A percentile compares a stretch with the other conserved stretches of the same genome.
Conservation (phyloP, 2,797 vertebrate species). For the Poeciliopsis infans region DNA sequence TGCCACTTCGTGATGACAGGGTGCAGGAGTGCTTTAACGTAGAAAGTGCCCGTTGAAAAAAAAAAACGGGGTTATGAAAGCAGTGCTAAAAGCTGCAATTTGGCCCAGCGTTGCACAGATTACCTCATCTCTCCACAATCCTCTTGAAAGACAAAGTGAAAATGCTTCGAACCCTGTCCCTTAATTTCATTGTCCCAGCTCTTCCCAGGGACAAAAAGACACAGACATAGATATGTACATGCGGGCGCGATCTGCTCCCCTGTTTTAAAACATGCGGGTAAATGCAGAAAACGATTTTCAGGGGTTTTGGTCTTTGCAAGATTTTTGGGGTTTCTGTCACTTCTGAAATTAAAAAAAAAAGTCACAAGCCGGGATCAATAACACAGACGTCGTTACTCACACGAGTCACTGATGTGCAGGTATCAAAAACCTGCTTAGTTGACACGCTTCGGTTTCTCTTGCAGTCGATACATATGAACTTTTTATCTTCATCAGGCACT, state of each 20-base stretch:
- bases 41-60: conserved; percentile 38
- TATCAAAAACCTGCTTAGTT: conserved; percentile 23
- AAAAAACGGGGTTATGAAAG: conserved; percentile 51
- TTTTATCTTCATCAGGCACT: background rate
- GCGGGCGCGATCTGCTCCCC: background rate
- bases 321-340: conserved; percentile 18
- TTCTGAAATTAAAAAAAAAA: conserved; percentile 36
- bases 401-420: conserved; percentile 18
- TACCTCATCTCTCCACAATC: conserved; percentile 35
- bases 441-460: conserved; percentile 13
- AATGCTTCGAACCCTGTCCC: conserved; percentile 24
- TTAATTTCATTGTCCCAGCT: conserved; percentile 30
- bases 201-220: background rate
- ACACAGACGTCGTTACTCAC: conserved; percentile 28
- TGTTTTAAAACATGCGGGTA: conserved; percentile 21
- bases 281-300: conserved; percentile 5
- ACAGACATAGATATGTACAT: background rate
- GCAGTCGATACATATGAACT: background rate
- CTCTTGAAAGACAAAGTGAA: conserved; percentile 44
- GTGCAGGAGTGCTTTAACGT: conserved; percentile 26
- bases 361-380: conserved; percentile 23
- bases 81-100: conserved; percentile 66
- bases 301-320: background rate
- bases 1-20: conserved; percentile 43
- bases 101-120: conserved; percentile 42